Base-by-base conservation (phyloP, 2,888 invertebrate species). In the Dorcus hopei region DNA sequence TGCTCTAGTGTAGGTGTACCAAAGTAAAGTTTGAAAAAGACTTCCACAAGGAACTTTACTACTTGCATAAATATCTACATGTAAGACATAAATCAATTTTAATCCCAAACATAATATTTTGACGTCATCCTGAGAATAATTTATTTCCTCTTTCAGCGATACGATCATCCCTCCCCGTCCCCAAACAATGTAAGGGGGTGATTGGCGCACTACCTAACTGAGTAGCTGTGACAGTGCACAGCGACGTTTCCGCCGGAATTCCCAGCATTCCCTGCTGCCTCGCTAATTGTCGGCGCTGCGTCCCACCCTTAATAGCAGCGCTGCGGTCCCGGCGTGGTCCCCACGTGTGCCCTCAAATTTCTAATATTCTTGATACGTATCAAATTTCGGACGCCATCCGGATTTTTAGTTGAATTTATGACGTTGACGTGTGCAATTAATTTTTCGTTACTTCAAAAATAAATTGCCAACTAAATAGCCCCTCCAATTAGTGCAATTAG, bases 131-230 rank as follows among this genome's bases (percentile, higher is more conserved):
- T 33, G 26, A 33, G 26, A 33, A 33, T 33, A 33, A 33, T 33
- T 33, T 33, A 33, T 33, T 33, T 33, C 26, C 26, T 33, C 4
- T 33, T 33, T 3, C 26, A 33, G 26, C 26, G 26, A 33, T 33
- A 33, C 26, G 26, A 33, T 33, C 60, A 51, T 52, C 52, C 19
- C 54, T 54, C 48, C 42, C 45, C 49, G 45, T 54, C 59, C 54
- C 61, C 58, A 81, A 81, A 70, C 80, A 80, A 65, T 81, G 81
- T 0, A 81, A 81, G 2, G 81, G 19, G 79, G 65, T 81, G 81
- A 70, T 81, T 80, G 0, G 81, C 80, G 47, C 81, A 79, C 62
- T 81, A 82, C 0, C 78, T 74, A 49, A 80, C 80, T 2, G 80
- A 76, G 0, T 82, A 82, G 1, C 81, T 73, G 68, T 82, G 0